A percentile compares a stretch with the other conserved stretches of the same genome.
Conservation (phyloP, 2,888 invertebrate species). For the Gisinianus flammeolus region DNA sequence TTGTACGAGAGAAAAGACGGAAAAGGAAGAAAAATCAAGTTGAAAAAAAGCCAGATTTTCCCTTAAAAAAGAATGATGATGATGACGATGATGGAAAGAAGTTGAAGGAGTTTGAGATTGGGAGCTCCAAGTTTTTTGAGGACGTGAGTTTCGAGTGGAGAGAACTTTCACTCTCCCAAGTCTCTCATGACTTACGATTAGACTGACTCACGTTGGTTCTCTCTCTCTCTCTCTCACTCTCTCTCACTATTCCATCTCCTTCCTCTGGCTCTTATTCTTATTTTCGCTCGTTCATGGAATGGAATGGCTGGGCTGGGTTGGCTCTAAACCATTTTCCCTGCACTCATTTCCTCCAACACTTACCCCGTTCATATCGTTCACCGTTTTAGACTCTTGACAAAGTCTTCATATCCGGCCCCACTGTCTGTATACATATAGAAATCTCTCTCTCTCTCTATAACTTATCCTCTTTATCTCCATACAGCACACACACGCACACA, state of each 20-base stretch:
- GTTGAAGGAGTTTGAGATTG: neutral
- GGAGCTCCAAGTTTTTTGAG: neutral
- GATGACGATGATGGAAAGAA: neutral
- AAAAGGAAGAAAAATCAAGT: neutral
- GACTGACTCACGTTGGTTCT: neutral
- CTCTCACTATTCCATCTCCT: neutral
- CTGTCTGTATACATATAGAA: neutral
- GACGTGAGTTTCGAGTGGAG: neutral
- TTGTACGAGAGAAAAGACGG: neutral
- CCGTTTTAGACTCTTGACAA: conserved; percentile 10
- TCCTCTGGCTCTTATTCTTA: neutral
- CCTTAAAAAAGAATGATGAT: neutral
- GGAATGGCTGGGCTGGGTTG: neutral
- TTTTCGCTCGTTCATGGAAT: neutral
- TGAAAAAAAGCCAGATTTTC: conserved; percentile 12
- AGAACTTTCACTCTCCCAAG: conserved; percentile 17
- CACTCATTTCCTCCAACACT: conserved; percentile 1
- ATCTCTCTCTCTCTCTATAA: neutral
- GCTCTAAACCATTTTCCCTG: neutral
- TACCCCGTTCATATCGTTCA: neutral
- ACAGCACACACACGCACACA: neutral
- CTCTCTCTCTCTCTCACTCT: neutral
- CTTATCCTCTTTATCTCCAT: neutral
- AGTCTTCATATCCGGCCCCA: no score
- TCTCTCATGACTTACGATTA: neutral